Conservation (phyloP, 1,140 invertebrate genomes). For the Babylonia areolata region DNA sequence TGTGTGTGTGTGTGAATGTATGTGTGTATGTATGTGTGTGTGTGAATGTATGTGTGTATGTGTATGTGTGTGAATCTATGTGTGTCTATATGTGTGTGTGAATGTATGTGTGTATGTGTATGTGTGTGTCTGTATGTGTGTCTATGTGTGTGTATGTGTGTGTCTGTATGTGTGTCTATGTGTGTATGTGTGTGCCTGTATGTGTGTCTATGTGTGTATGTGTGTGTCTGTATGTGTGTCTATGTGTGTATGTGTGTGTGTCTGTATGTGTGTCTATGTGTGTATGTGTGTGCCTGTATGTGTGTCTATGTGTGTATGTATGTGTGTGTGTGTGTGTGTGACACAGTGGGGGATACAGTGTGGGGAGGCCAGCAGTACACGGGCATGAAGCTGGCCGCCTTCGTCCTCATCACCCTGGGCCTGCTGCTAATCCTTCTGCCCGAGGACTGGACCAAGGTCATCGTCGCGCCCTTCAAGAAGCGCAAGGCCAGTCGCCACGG, state of each 20-base stretch:
- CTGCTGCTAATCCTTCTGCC: slow-evolving; percentile 90
- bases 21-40: too few relatives aligned
- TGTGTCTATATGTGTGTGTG: background rate
- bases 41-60: background rate
- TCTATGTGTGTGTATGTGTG: background rate
- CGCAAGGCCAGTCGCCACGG: background rate
- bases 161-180: background rate
- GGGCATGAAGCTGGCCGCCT: slow-evolving; percentile 95
- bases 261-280: slow-evolving; percentile 2
- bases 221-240: background rate
- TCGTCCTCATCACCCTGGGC: slow-evolving; percentile 84
- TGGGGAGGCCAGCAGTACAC: slow-evolving; percentile 90
- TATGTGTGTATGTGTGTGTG: background rate
- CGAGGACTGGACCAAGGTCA: slow-evolving; percentile 91
- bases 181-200: background rate
- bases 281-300: too few relatives aligned
- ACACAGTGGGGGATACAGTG: slow-evolving; percentile 90
- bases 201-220: background rate
- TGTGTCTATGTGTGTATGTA: background rate
- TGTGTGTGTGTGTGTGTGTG: background rate
- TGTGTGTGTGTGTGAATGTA: too few relatives aligned
- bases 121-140: background rate
- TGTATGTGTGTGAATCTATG: background rate
- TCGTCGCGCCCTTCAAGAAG: slow-evolving; percentile 40
- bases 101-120: background rate